Base-by-base conservation (phyloP, 2,113 vertebrate genomes). In the Emydura subglobosa region DNA sequence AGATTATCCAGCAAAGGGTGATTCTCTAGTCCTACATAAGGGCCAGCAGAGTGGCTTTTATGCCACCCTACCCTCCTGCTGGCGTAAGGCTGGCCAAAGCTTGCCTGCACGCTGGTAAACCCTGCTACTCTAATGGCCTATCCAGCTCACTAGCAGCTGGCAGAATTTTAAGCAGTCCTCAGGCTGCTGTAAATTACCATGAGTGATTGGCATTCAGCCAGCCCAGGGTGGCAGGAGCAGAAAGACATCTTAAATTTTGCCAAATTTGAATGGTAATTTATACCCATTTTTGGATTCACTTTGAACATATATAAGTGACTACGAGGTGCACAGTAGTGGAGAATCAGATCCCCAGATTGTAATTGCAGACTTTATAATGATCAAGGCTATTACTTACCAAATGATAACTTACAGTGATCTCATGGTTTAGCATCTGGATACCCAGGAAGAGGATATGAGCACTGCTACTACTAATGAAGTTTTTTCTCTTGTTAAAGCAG, bases 271-370 rank as follows among this genome's bases (percentile, higher is more conserved):
- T 22, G 93, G 82, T 90, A 81, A 92, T 93, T 85, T 88, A 82
- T 80, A 80, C 22, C n/a, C 0, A 0, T 50, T 78, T 47, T 87
- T 47, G 51, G 39, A 84, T 91, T 78, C 34, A 54, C 87, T 88
- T 72, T 84, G 27, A 34, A 85, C 24, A 4, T 53, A 25, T 82
- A 53, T 87, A 50, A 25, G 16, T 22, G 61, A 82, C 25, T 25
- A n/a, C 39, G 85, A 78, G 81, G 31, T 68, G 65, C n/a, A 93
- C 84, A 68, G 68, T 86, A 50, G 51, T 57, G 61, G 49, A 92
- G 88, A 89, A 85, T 83, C 92, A 96, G 94, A 57, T 68, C 51
- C 53, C 82, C 86, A 82, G 82, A 14, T 6, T 86, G 88, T 92
- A 50, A 72, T 10, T 72, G 78, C 39, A 89, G 95, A 44, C 82